A percentile compares a stretch with the other conserved stretches of the same genome.
Conservation (phyloP, 64 coral and sea anemone genomes). For the Astreopora myriophthalma region DNA sequence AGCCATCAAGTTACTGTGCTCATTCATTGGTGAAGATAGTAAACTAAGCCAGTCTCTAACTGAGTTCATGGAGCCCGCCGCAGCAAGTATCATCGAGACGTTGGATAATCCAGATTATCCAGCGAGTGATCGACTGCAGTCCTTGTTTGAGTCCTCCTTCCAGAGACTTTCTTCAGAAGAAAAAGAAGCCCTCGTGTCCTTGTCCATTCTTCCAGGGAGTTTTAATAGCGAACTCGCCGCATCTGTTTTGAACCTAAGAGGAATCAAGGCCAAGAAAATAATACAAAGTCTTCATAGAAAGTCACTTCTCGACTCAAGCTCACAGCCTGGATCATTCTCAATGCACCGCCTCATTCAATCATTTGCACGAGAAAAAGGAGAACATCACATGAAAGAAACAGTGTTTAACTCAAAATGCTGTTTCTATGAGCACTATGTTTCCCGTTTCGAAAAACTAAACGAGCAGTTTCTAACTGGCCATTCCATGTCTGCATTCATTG, state of each 20-base stretch:
- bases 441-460: not conserved
- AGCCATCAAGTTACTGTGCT: not conserved
- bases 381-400: not conserved
- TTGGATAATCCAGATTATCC: slow-evolving; percentile 1
- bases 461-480: not conserved
- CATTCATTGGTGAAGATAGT: not conserved
- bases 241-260: not conserved
- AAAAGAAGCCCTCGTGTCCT: slow-evolving; percentile 22
- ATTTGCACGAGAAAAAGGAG: not conserved
- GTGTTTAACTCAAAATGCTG: not conserved
- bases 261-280: not conserved
- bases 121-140: not conserved
- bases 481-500: not conserved
- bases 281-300: slow-evolving; percentile 29
- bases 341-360: slow-evolving; percentile 17
- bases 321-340: not conserved
- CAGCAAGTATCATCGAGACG: not conserved
- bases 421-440: not conserved
- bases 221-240: slow-evolving; percentile 26
- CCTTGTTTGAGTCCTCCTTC: not conserved
- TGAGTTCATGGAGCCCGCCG: not conserved
- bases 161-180: not conserved
- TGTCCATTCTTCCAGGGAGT: not conserved
- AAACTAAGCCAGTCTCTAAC: not conserved
- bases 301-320: slow-evolving; percentile 6